Conservation (phyloP, 2,888 invertebrate species). For the Tachina lurida region DNA sequence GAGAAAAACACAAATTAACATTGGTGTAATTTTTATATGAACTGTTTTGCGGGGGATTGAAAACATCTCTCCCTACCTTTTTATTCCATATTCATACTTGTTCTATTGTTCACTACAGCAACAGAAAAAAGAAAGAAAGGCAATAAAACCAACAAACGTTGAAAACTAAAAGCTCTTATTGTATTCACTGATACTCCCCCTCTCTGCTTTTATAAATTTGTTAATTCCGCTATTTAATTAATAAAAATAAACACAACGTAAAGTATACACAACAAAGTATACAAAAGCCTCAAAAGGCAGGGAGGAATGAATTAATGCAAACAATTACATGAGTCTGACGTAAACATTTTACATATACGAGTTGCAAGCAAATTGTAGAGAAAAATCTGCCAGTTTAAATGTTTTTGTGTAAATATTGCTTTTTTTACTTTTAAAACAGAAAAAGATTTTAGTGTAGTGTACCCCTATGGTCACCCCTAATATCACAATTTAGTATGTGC, state of each 20-base stretch:
- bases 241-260: slow-evolving; percentile 44
- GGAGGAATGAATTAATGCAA: slow-evolving; percentile 2
- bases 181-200: background rate
- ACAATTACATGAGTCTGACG: background rate
- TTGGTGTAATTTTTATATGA: background rate
- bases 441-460: no score
- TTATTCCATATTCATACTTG: background rate
- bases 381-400: no score
- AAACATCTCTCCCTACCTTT: slow-evolving; percentile 13
- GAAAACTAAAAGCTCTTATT: slow-evolving; percentile 6
- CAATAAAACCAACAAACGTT: background rate
- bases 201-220: background rate
- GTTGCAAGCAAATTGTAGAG: background rate
- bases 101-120: background rate
- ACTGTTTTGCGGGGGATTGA: background rate
- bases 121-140: background rate
- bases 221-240: slow-evolving; percentile 51
- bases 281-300: background rate
- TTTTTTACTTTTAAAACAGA: no score
- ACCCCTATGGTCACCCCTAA: no score
- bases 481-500: no score
- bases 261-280: background rate
- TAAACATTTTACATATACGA: no score
- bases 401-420: no score
- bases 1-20: slow-evolving; percentile 29